phyloP scores from a whole-genome alignment of 1,140 invertebrate genomes.

The Macrotrachela quadricornifera region DNA sequence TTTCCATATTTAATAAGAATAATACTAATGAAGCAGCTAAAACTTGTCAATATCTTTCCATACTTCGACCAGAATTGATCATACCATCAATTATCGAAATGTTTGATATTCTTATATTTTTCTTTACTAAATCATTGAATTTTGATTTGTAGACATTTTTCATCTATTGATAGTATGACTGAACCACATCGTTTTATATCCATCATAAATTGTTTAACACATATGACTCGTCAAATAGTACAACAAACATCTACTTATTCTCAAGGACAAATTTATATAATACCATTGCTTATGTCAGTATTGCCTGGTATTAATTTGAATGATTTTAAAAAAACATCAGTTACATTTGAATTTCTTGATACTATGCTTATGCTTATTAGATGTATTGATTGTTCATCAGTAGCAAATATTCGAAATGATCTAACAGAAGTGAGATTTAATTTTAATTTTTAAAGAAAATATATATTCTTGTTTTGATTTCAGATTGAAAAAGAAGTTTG shows the following conservation, averaged over 20 bases:
- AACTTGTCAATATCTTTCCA: conserved; percentile 50
- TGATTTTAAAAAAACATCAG: conserved; percentile 58
- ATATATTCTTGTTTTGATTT: too few species aligned
- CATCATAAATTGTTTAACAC: conserved; percentile 48
- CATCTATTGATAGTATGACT: conserved; percentile 58
- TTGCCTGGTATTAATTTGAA: conserved; percentile 75
- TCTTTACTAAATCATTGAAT: too few species aligned
- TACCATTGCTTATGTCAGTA: conserved; percentile 52
- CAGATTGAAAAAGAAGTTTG: conserved; percentile 52
- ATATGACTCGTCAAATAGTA: conserved; percentile 42
- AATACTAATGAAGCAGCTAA: conserved; percentile 42
- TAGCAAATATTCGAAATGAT: conserved; percentile 41
- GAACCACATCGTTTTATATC: conserved; percentile 64
- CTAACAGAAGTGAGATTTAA: conserved; percentile 53
- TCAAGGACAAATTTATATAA: conserved; percentile 53
- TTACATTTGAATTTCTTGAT: conserved; percentile 50
- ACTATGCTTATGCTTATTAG: conserved; percentile 53
- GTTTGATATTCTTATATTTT: too few species aligned
- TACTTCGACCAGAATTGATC: conserved; percentile 54
- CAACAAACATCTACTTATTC: conserved; percentile 37
- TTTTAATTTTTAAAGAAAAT: too few species aligned
- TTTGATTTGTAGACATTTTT: too few species aligned
- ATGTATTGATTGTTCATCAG: conserved; percentile 57
- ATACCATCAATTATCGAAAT: conserved; percentile 59
- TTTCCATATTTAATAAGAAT: conserved; percentile 52